Evolutionary conservation across 2,888 invertebrate species (phyloP), one percentile per base, ranked within the genome.

Genomic region (Germaria angustata): DNA sequence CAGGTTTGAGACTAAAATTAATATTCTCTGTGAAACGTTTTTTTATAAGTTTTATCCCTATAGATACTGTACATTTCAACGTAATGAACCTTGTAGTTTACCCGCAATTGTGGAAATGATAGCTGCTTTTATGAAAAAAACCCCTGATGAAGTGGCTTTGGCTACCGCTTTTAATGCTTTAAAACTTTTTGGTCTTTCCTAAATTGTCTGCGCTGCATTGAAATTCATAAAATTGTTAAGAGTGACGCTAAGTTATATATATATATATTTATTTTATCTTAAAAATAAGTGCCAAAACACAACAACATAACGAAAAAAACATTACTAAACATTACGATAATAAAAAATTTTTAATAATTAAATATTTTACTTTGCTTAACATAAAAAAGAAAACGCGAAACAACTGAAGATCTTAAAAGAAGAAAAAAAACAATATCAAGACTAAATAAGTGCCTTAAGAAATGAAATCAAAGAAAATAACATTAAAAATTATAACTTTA

Each of bases 11-110:
- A n/a, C 41, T 15, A 1, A 39, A 32, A 2, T 20, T 36, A 9
- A 22, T 8, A 13, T 17, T 39, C 39, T n/a, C n/a, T n/a, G 28
- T 39, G 4, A 2, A 24, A 49, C 2, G 9, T 8, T 7, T 28
- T 28, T 5, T 5, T 5, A 28, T 5, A 28, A 28, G 6, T 28
- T 3, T 28, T 28, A 5, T 5, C 8, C 55, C 69, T 73, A 1
- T 63, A 91, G 97, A 86, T 97, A 98, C 92, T 98, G 98, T 92
- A 97, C 97, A 84, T 98, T 98, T 92, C 97, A 98, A 92, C 94
- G 98, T 86, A 98, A 98, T 92, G 98, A 98, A 92, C 98, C 98
- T 0, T 98, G 98, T 91, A 96, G 97, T 53, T 92, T 98, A 85
- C 97, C 98, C 9, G 97, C 97, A 51, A 95, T 97, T 68, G 96